Percentiles rank a stretch among this genome's conserved stretches.
Conservation (phyloP, 2,888 invertebrate genomes). For the Timema podura region DNA sequence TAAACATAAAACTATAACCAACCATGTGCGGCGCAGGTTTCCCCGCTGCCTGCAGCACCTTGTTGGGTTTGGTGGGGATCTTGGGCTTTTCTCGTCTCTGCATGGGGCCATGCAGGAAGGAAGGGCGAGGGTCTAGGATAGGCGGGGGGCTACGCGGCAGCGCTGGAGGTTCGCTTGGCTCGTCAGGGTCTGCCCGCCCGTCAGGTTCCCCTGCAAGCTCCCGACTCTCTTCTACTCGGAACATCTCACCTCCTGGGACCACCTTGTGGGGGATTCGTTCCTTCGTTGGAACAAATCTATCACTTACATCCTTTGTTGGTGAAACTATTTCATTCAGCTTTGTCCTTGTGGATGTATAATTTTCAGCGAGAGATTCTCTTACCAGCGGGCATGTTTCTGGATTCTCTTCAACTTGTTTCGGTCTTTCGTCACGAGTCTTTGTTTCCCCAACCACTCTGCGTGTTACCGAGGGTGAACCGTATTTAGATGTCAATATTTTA, state of each 20-base stretch:
- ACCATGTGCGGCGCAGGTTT: conserved; percentile 13
- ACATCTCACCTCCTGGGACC: too few relatives aligned
- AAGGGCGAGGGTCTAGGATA: conserved; percentile 52
- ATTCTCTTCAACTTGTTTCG: too few relatives aligned
- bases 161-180: conserved; percentile 62
- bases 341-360: too few relatives aligned
- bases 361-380: too few relatives aligned
- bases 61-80: conserved; percentile 35
- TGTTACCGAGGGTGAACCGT: too few relatives aligned
- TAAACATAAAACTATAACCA: neutral
- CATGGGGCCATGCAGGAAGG: conserved; percentile 67
- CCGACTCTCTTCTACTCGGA: conserved; percentile 55
- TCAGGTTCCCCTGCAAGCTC: conserved; percentile 82
- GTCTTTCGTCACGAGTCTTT: conserved; percentile 16
- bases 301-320: too few relatives aligned
- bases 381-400: too few relatives aligned
- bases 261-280: too few relatives aligned
- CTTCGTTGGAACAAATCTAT: too few relatives aligned
- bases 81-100: conserved; percentile 40
- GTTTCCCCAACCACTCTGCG: too few relatives aligned
- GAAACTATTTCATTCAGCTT: too few relatives aligned
- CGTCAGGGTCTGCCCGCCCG: conserved; percentile 80
- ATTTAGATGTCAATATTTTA: too few relatives aligned
- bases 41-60: conserved; percentile 25
- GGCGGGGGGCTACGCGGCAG: conserved; percentile 68